Conservation (phyloP, 2,888 invertebrate species). For the Diplazon laetatorius region DNA sequence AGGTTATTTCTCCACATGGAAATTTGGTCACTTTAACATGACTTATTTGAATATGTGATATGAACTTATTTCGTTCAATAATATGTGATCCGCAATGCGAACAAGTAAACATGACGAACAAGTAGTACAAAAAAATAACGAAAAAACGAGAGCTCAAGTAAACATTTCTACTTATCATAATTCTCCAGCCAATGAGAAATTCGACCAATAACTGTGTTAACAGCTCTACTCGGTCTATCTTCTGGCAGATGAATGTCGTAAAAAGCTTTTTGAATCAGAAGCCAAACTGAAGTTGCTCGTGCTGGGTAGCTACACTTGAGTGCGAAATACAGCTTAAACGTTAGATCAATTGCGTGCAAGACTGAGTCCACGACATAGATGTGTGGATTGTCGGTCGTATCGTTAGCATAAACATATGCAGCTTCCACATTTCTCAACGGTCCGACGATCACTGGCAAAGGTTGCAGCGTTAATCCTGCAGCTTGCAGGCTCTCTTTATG, state of each 20-base stretch:
- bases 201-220: not conserved
- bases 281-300: conserved; percentile 24
- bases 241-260: conserved; percentile 18
- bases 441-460: conserved; percentile 47
- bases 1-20: conserved; percentile 9
- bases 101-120: not conserved
- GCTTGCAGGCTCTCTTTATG: conserved; percentile 20
- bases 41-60: conserved; percentile 14
- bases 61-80: not conserved
- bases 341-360: conserved; percentile 23
- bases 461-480: conserved; percentile 32
- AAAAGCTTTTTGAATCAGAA: conserved; percentile 39
- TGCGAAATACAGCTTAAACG: conserved; percentile 35
- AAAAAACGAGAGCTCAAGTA: too few relatives aligned
- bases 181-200: not conserved
- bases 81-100: not conserved
- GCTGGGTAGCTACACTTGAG: conserved; percentile 20
- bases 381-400: conserved; percentile 43
- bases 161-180: not conserved
- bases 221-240: conserved; percentile 23
- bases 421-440: conserved; percentile 27
- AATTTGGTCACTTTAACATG: conserved; percentile 12
- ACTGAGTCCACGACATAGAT: conserved; percentile 18
- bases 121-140: not conserved
- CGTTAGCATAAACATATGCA: conserved; percentile 48